phyloP scores from a whole-genome alignment of 2,797 vertebrate genomes.

The Rhynchotus rufescens region DNA sequence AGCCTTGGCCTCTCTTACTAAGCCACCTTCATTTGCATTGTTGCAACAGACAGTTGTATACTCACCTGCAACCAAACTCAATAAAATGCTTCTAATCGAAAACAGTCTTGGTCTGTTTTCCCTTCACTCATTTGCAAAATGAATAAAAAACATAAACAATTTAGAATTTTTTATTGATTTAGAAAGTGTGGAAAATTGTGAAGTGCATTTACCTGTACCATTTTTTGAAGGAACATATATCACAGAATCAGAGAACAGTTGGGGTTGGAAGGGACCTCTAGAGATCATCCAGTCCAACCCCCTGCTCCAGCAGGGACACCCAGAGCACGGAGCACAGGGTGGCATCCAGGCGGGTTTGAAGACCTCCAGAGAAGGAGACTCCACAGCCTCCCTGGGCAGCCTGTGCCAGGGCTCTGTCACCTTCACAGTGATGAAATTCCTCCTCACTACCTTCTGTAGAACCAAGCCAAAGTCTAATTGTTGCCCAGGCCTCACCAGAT shows the following conservation, averaged over 20 bases:
- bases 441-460: neutral
- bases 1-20: neutral
- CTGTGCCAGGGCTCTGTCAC: no score
- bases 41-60: neutral
- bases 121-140: neutral
- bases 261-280: no score
- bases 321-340: no score
- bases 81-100: neutral
- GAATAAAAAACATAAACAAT: neutral
- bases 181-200: neutral
- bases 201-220: neutral
- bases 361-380: no score
- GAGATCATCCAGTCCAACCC: no score
- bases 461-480: neutral
- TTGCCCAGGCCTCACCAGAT: neutral
- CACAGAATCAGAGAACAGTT: no score
- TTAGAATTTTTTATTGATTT: neutral
- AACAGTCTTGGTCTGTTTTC: neutral
- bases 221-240: neutral
- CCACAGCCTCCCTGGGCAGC: no score
- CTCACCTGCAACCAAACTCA: neutral
- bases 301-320: no score
- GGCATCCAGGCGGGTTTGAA: no score
- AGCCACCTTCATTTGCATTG: neutral
- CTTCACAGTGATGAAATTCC: no score